Conservation (phyloP, 2,797 vertebrate species). For the Phrynocephalus vlangalii region DNA sequence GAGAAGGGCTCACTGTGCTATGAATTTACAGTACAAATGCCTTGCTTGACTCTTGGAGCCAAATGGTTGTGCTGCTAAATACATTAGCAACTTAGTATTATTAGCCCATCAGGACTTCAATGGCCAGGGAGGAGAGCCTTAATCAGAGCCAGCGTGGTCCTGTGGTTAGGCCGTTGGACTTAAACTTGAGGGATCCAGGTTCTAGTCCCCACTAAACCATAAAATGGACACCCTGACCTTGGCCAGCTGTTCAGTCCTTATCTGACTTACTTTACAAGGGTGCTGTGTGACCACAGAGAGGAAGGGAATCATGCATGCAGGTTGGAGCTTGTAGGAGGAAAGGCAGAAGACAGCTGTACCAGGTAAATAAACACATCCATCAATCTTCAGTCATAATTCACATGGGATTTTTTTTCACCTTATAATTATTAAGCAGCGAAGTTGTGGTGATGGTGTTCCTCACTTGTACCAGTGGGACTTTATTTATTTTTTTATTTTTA, state of each 20-base stretch:
- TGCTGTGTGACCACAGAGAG: not conserved
- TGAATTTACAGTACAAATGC: not conserved
- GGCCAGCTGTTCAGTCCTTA: not conserved
- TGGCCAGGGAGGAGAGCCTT: not conserved
- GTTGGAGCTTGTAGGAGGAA: not conserved
- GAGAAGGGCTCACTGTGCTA: too few species aligned
- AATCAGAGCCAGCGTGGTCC: not conserved
- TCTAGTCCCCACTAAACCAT: not conserved
- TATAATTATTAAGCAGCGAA: too few species aligned
- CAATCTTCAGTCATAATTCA: not conserved
- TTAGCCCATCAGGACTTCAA: not conserved
- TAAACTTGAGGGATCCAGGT: not conserved
- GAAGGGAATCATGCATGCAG: not conserved
- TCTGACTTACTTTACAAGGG: not conserved
- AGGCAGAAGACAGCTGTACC: not conserved
- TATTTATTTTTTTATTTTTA: too few species aligned
- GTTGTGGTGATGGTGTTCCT: too few species aligned
- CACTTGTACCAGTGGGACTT: too few species aligned
- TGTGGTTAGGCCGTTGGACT: not conserved
- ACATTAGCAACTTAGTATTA: not conserved
- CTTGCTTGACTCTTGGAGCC: not conserved
- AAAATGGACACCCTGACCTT: not conserved
- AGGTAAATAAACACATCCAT: not conserved
- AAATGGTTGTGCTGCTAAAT: not conserved
- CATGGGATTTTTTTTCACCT: not conserved